Evolutionary conservation across 2,113 vertebrate species (phyloP), one percentile per base, ranked within the genome.

Genomic region (Poecilia latipinna): DNA sequence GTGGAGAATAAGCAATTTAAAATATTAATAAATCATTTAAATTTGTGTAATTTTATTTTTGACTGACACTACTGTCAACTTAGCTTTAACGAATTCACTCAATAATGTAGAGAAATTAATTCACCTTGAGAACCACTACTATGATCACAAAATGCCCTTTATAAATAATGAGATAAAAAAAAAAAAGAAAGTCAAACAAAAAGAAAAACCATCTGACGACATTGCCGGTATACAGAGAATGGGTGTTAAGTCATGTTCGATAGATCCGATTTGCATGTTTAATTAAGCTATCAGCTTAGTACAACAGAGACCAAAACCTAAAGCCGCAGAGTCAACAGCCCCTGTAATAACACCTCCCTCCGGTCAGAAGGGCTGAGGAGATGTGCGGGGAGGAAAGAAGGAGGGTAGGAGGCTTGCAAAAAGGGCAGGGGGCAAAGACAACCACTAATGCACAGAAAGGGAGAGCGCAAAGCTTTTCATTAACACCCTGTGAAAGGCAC

Each of bases 391-490:
- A 88, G 84, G 76, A 80, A 74, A 86, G 71, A 79, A 70, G 85
- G 80, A 81, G 82, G 76, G 71, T 68, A 80, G 70, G 79, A 87
- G 85, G 67, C 24, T 68, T 61, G 83, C 66, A 91, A 87, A 91
- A 88, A 74, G 85, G 78, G 91, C 79, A 68, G 88, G 82, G 93
- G 92, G 91, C 80, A 91, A 82, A 93, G 93, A 79, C 89, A 77
- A 75, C 84, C 90, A 91, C 87, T 91, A 93, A 94, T 93, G 81
- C 83, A 90, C 77, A 95, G 95, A 96, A 96, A 96, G 90, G 91
- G 89, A 93, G 91, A 92, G 88, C 71, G 93, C 95, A 96, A 96
- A 97, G 95, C 95, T 96, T 96, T 97, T 97, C 95, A 97, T 97
- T 97, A 96, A 96, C 93, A 95, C 93, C 91, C 94, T 93, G 94